phyloP scores from a whole-genome alignment of 2,113 vertebrate species.

The Cololabis saira region DNA sequence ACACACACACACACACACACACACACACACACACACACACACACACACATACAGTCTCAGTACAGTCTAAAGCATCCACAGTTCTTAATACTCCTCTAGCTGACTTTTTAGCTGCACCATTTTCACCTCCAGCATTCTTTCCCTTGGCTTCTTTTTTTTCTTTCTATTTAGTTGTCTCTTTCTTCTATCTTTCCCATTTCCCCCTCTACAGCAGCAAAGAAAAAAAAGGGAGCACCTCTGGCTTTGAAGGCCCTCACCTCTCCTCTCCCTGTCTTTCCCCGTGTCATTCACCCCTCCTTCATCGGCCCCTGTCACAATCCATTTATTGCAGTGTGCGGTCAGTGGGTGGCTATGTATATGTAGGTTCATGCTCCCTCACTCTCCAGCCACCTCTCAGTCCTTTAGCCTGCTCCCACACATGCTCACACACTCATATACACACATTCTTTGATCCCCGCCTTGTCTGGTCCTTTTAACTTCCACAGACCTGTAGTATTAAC shows the following conservation, averaged over 20 bases:
- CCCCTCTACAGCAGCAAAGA: constrained; percentile 25
- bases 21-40: constrained; percentile 6
- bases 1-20: neutral
- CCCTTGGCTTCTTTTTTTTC: constrained; percentile 12
- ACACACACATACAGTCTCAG: constrained; percentile 40
- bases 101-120: constrained; percentile 58
- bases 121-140: constrained; percentile 40
- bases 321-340: constrained; percentile 71
- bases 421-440: constrained; percentile 15
- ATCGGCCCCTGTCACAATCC: constrained; percentile 63
- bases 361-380: constrained; percentile 67
- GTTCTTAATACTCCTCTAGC: constrained; percentile 62
- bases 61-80: constrained; percentile 50
- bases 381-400: constrained; percentile 61
- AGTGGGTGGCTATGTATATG: constrained; percentile 70
- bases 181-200: constrained; percentile 4
- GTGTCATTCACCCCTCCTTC: constrained; percentile 26
- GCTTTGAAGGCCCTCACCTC: constrained; percentile 50
- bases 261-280: constrained; percentile 15
- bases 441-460: constrained; percentile 74
- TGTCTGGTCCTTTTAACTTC: constrained; percentile 77
- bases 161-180: constrained; percentile 17
- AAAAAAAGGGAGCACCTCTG: constrained; percentile 25
- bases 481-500: constrained; percentile 71
- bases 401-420: constrained; percentile 37